These are phyloP conservation scores for Sphenopsis melanotis DNA, from an alignment of 2,797 vertebrate genomes.

Conservation along the genomic window DNA sequence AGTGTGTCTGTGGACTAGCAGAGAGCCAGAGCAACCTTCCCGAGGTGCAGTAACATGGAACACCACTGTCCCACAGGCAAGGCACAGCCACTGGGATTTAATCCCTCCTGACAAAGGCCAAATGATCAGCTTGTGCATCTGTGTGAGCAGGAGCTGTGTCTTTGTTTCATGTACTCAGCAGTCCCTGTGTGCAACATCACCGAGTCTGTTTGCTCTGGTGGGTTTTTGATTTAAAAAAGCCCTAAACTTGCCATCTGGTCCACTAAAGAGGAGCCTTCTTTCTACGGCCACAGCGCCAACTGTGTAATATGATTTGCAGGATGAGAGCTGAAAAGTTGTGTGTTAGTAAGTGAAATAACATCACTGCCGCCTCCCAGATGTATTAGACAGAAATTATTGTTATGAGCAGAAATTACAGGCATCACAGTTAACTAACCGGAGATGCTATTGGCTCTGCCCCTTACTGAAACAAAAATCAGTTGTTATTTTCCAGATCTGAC, in stretches of 20 bases:
- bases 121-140: not conserved
- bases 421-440: not conserved
- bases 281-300: not conserved
- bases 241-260: not conserved
- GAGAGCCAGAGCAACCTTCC: not conserved
- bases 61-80: not conserved
- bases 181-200: not conserved
- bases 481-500: not conserved
- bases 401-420: not conserved
- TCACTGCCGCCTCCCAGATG: not conserved
- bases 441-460: not conserved
- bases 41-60: accelerated
- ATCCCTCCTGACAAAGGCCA: not conserved
- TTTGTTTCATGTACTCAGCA: not conserved
- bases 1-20: not conserved
- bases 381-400: accelerated
- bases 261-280: not conserved
- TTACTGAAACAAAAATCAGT: not conserved
- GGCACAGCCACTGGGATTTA: not conserved
- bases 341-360: not conserved
- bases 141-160: not conserved
- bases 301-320: not conserved
- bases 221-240: not conserved
- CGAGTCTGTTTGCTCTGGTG: not conserved
- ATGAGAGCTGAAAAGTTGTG: not conserved